Base-by-base conservation (phyloP, 2,888 invertebrate genomes). In the Drosophila putrida region DNA sequence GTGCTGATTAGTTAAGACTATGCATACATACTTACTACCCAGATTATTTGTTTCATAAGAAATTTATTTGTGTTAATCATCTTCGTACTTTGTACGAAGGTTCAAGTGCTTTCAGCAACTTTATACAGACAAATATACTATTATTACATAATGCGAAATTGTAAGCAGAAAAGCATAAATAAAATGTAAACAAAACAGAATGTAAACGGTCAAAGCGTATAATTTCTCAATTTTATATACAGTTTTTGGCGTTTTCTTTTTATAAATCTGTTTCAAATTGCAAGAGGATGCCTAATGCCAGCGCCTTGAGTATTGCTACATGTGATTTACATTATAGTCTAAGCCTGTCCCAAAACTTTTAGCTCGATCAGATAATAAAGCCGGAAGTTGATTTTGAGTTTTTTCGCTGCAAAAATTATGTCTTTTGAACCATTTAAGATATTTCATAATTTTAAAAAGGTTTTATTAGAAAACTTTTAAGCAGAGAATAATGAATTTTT, bases 41-140 rank as follows among this genome's bases (percentile, higher is more conserved):
- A 20, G 11, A 15, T 49, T 25, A 10, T 28, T 44, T 47, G 31
- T n/a, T 27, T 20, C 11, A 35, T 10, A 15, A 8, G 13, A 5
- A 44, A 47, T 13, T 49, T 49, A 38, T 25, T 11, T 38, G 8
- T 50, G 43, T 25, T 25, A 10, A 43, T 41, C 20, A 41, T 20
- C 25, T 43, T 43, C 66, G 43, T 46, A 49, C 61, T 64, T 59
- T 50, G 50, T 31, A 44, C 20, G 41, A 27, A 53, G 28, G 25
- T 41, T 49, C 27, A 61, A 66, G 83, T 83, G 80, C 66, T 79
- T 59, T 72, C 49, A 53, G 43, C 51, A 72, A 63, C 61, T 62
- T 39, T 43, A 20, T 51, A 54, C 27, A 49, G 35, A 72, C 41
- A 39, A 41, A 50, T 31, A 59, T 36, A 41, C 25, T 10, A 20